Conservation (phyloP, 2,113 vertebrate species). For the Triplophysa tibetana region DNA sequence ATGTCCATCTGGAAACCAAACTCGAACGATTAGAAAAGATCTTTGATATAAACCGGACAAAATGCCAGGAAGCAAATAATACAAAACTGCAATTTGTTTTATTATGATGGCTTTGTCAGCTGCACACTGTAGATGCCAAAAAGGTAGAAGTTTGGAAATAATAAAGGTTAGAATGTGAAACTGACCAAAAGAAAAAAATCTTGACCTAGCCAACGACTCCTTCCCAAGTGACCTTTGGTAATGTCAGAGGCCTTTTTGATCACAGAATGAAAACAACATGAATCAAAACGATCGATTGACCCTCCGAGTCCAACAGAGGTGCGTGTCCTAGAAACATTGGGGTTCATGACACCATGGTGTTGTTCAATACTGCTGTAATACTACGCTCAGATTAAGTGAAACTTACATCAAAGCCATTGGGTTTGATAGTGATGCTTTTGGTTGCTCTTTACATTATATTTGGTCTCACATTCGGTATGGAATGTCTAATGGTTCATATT, state of each 20-base stretch:
- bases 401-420: slow-evolving; percentile 50
- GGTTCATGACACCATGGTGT: slow-evolving; percentile 46
- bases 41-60: background rate
- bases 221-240: slow-evolving; percentile 59
- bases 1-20: background rate
- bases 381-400: slow-evolving; percentile 14
- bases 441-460: background rate
- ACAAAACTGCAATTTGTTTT: background rate
- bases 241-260: slow-evolving; percentile 67
- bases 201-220: slow-evolving; percentile 22
- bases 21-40: background rate
- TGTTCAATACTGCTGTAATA: slow-evolving; percentile 50
- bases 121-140: background rate
- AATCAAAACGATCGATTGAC: slow-evolving; percentile 69
- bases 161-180: background rate
- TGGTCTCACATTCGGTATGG: no score
- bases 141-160: background rate
- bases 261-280: slow-evolving; percentile 66
- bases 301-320: slow-evolving; percentile 50
- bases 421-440: background rate
- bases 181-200: slow-evolving; percentile 21
- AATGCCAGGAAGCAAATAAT: background rate
- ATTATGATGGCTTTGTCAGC: background rate
- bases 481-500: no score
- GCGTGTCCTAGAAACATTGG: slow-evolving; percentile 58